These are phyloP conservation scores for Odontophorus gujanensis DNA, from an alignment of 2,113 vertebrate species.

Conservation along the genomic window DNA sequence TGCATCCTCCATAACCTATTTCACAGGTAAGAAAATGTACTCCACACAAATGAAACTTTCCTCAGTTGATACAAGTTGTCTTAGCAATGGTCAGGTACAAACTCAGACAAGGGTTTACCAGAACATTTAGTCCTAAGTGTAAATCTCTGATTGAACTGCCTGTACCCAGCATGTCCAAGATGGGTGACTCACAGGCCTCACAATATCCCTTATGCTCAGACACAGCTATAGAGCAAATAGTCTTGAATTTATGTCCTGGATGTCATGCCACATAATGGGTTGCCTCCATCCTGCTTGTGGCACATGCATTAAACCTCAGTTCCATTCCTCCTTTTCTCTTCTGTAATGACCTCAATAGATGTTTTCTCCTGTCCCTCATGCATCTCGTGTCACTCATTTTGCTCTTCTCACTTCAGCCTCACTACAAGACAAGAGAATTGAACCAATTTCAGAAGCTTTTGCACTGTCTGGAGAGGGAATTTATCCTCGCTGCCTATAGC, in stretches of 20 bases:
- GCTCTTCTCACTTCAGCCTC: background rate
- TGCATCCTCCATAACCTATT: background rate
- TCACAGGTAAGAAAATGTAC: background rate
- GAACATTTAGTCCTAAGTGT: background rate
- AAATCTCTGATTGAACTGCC: background rate
- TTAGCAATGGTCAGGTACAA: background rate
- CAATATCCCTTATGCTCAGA: background rate
- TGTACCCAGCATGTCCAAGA: background rate
- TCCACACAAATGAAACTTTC: background rate
- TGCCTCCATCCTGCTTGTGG: background rate
- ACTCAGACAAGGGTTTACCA: background rate
- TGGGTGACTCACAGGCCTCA: background rate
- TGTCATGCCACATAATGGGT: rapidly evolving
- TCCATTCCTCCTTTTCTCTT: background rate
- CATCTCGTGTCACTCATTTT: background rate
- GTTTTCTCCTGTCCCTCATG: background rate
- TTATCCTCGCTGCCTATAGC: background rate
- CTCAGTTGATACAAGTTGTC: background rate
- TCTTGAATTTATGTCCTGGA: background rate
- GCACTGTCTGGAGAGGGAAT: background rate
- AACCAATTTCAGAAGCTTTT: background rate
- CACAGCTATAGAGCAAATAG: background rate
- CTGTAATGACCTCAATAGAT: rapidly evolving
- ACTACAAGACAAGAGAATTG: background rate
- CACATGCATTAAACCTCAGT: background rate